Evolutionary conservation across 2,113 vertebrate genomes (phyloP).

Genomic region (Pavo muticus): DNA sequence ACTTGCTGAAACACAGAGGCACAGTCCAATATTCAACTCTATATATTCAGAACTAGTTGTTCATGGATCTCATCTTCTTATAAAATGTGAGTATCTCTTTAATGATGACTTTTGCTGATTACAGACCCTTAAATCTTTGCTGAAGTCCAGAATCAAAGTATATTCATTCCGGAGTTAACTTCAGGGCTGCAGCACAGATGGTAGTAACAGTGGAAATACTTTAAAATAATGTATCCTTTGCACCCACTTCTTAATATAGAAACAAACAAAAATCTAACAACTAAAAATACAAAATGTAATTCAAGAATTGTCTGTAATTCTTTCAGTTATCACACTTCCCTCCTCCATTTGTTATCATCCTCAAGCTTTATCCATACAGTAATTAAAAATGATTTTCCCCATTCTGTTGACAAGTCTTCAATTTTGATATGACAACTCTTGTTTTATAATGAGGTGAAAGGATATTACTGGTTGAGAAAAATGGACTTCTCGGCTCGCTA

Average conservation of each 20-base stretch:
- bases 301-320: conserved; percentile 41
- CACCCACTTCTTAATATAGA: background rate
- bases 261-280: background rate
- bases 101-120: background rate
- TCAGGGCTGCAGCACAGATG: background rate
- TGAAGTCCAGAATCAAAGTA: background rate
- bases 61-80: background rate
- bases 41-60: background rate
- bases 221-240: background rate
- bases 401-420: conserved; percentile 69
- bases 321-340: conserved; percentile 39
- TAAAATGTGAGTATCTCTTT: background rate
- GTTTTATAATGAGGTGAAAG: conserved; percentile 78
- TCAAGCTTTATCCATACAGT: conserved; percentile 51
- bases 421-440: conserved; percentile 74
- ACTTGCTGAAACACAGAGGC: background rate
- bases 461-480: conserved; percentile 61
- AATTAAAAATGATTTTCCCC: conserved; percentile 76
- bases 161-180: background rate
- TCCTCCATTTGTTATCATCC: conserved; percentile 53
- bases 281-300: conserved; percentile 52
- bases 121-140: background rate
- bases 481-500: conserved; percentile 66
- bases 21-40: background rate
- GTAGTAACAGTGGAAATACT: background rate